Base-by-base conservation (phyloP, 2,797 vertebrate genomes). In the Mycteria americana region DNA sequence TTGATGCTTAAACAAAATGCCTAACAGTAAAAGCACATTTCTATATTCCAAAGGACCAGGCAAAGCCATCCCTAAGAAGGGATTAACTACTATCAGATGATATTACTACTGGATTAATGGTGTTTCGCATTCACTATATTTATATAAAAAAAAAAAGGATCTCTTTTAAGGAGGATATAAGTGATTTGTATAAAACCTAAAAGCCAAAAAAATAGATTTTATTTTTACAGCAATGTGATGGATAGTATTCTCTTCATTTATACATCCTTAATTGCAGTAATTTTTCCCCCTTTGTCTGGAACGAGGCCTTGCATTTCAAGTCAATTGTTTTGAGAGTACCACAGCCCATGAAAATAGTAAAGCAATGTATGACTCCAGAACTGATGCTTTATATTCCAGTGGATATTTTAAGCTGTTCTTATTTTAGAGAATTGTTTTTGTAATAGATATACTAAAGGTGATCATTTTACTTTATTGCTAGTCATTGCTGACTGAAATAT, bases 11-110 rank as follows among this genome's bases (percentile, higher is more conserved):
- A 97, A 97, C 96, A 98, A 97, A 98, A 97, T 69, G 93, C 93
- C 93, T 96, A 95, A 92, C 73, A 97, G 97, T 93, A 92, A 97
- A 98, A 97, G 96, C 87, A 95, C 91, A 96, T 98, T 97, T 97
- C 94, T 97, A 8, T 96, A 96, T 97, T 97, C 95, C 85, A 95
- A 97, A 98, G 93, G 90, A 97, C 95, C 6, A 27, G 79, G 95
- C 72, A 97, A 96, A 98, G 95, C 97, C 96, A 85, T 89, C 82
- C 94, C 96, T 98, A 98, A 98, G 97, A 98, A 98, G 96, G 97
- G 98, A 98, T 98, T 98, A 98, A 89, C 96, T 94, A 50, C 93
- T 98, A 98, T 98, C 98, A 98, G 98, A 98, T 98, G 97, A 98
- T 98, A 98, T 98, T 98, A 98, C 76, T 91, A 94, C 97, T 96